Conservation (phyloP, 2,113 vertebrate species). For the Leiothrix lutea region DNA sequence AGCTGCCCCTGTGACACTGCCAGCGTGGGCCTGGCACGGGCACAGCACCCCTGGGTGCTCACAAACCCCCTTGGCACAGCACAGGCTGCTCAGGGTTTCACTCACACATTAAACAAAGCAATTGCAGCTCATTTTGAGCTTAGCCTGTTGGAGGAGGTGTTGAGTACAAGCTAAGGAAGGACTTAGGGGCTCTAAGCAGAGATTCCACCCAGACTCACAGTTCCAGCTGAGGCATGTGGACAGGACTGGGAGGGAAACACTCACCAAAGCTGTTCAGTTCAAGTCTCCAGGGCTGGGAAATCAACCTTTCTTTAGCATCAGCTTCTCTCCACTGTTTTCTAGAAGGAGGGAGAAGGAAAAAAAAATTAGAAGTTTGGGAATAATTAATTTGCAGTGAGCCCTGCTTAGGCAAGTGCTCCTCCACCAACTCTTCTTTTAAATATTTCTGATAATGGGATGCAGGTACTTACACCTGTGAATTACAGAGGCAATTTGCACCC, state of each 20-base stretch:
- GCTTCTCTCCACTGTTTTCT: neutral
- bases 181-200: neutral
- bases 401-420: neutral
- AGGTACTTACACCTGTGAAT: neutral
- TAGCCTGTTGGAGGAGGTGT: neutral
- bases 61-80: neutral
- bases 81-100: neutral
- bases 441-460: neutral
- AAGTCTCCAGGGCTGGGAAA: neutral
- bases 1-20: neutral
- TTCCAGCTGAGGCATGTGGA: neutral
- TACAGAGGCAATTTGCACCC: constrained; percentile 24
- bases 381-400: neutral
- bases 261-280: neutral
- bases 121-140: neutral
- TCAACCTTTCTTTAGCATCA: neutral
- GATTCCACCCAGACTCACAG: neutral
- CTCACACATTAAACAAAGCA: neutral
- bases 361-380: neutral
- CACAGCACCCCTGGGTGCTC: neutral
- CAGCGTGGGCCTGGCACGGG: neutral
- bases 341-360: neutral
- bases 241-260: neutral
- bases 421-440: neutral
- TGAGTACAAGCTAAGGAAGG: neutral